phyloP scores from a whole-genome alignment of 2,113 vertebrate species.

The Eulemur macaco region DNA sequence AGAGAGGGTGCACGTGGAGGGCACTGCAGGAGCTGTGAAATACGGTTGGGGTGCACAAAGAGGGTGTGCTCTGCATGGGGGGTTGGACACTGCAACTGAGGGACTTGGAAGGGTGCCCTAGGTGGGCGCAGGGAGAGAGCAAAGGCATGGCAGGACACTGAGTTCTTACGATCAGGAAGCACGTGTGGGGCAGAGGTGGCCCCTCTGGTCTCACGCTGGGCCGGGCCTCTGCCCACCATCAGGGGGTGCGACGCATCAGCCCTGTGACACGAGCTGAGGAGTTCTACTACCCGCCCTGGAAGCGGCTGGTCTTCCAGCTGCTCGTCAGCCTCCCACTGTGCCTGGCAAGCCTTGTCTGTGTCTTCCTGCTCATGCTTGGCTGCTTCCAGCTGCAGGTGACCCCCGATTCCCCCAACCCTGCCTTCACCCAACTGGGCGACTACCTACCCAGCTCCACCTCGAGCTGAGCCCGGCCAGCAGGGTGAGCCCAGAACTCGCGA shows the following conservation, averaged over 20 bases:
- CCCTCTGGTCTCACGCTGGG: not conserved
- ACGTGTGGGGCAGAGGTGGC: not conserved
- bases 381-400: conserved; percentile 98
- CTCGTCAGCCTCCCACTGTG: conserved; percentile 96
- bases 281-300: conserved; percentile 96
- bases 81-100: not conserved
- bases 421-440: not conserved
- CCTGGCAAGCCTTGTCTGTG: conserved; percentile 91
- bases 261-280: conserved; percentile 94
- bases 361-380: conserved; percentile 97
- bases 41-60: not conserved
- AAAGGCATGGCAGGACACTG: not conserved
- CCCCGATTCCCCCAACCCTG: not conserved
- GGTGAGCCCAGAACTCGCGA: not conserved
- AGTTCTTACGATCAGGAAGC: not conserved
- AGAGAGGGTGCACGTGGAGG: not conserved
- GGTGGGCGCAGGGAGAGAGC: not conserved
- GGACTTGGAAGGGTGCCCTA: not conserved
- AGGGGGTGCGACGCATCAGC: conserved; percentile 95
- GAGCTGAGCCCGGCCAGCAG: fast-evolving
- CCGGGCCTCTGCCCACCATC: fast-evolving
- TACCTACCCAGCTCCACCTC: not conserved
- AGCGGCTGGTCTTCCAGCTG: conserved; percentile 94
- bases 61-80: not conserved
- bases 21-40: not conserved